phyloP scores from a whole-genome alignment of 2,797 vertebrate genomes.

The Streptopelia turtur region DNA sequence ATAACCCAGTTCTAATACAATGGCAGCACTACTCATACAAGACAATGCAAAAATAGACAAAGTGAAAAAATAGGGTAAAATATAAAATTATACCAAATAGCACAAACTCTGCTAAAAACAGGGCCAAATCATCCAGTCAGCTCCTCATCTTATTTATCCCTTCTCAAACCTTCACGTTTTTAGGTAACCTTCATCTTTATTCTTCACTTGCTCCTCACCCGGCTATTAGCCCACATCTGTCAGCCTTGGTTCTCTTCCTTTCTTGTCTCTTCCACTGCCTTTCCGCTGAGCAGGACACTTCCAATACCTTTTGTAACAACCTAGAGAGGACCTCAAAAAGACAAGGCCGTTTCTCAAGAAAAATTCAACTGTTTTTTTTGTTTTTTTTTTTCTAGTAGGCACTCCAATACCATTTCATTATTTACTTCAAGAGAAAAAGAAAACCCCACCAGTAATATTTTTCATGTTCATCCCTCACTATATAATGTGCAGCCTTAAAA shows the following conservation, averaged over 20 bases:
- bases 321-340: not conserved
- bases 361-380: not conserved
- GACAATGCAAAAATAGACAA: not conserved
- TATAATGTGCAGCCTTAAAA: not conserved
- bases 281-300: not conserved
- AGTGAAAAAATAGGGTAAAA: not conserved
- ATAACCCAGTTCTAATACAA: not conserved
- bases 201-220: not conserved
- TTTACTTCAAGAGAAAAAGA: not conserved
- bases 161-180: not conserved
- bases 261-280: not conserved
- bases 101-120: not conserved
- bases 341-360: not conserved
- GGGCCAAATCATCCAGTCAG: not conserved
- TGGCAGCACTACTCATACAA: not conserved
- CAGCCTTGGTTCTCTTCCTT: not conserved
- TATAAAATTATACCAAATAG: not conserved
- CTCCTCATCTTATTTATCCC: not conserved
- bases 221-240: not conserved
- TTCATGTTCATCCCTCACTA: not conserved
- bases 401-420: not conserved
- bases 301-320: fast-evolving
- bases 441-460: not conserved
- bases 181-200: not conserved
- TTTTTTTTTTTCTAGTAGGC: not conserved